Evolutionary conservation across 1,140 invertebrate species (phyloP).

Genomic region (Zaprionus kolodkinae): DNA sequence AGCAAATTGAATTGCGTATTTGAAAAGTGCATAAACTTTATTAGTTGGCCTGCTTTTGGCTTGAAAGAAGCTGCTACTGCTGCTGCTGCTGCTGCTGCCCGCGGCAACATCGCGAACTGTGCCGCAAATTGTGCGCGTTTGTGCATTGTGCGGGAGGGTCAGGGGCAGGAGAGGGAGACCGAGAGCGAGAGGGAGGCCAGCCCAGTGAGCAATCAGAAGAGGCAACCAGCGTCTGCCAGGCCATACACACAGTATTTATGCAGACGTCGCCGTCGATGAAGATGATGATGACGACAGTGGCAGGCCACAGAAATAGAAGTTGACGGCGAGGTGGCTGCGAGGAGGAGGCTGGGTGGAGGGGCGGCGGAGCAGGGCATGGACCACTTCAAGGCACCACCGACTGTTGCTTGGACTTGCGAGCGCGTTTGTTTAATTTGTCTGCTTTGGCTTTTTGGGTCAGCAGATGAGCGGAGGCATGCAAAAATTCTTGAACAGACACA

Average conservation of each 20-base stretch:
- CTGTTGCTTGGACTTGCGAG: constrained; percentile 33
- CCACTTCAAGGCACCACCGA: constrained; percentile 70
- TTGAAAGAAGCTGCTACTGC: background rate
- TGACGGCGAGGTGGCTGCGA: constrained; percentile 5
- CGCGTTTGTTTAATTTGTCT: constrained; percentile 76
- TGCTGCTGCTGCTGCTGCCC: background rate
- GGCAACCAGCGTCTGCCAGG: constrained; percentile 16
- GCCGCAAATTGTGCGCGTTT: constrained; percentile 27
- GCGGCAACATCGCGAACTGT: constrained; percentile 2
- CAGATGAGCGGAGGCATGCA: constrained; percentile 42
- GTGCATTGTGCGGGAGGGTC: constrained; percentile 21
- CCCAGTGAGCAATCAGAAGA: constrained; percentile 32
- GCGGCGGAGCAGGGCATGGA: constrained; percentile 23
- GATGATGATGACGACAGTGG: constrained; percentile 41
- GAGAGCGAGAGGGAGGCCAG: background rate
- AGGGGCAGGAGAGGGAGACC: background rate
- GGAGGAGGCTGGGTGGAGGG: background rate
- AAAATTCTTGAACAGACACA: constrained; percentile 34
- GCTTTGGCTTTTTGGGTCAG: constrained; percentile 69
- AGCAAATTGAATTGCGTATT: constrained; percentile 42
- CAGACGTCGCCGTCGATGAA: constrained; percentile 37
- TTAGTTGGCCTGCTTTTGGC: constrained; percentile 44
- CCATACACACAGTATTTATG: constrained; percentile 65
- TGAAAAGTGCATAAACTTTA: constrained; percentile 43
- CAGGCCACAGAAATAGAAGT: constrained; percentile 71